Evolutionary conservation across 2,888 invertebrate genomes (phyloP).

Genomic region (Merodon equestris): DNA sequence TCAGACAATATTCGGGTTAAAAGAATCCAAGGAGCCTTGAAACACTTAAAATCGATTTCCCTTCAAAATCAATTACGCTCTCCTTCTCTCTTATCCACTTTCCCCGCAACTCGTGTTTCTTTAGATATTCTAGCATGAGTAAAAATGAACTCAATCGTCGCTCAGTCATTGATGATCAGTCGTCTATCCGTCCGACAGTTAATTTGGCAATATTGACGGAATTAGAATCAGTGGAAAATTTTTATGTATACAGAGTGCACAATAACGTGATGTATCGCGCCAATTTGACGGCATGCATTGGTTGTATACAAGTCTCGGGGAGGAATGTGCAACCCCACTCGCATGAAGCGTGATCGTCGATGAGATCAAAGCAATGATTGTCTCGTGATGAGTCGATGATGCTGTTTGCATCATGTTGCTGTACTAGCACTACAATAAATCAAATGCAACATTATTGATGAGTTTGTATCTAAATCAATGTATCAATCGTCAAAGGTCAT

Average conservation of each 20-base stretch:
- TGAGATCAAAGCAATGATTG: neutral
- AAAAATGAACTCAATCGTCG: conserved; percentile 8
- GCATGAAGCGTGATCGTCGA: neutral
- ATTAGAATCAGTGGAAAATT: conserved; percentile 42
- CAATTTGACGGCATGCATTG: too few relatives aligned
- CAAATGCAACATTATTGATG: too few relatives aligned
- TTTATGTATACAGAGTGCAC: neutral
- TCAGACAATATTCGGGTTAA: too few relatives aligned
- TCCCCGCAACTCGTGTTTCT: too few relatives aligned
- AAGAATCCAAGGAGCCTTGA: conserved; percentile 21
- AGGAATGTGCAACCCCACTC: neutral
- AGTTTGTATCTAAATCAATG: too few relatives aligned
- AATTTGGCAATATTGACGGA: conserved; percentile 21
- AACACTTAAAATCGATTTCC: conserved; percentile 37
- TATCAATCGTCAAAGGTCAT: too few relatives aligned
- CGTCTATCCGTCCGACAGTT: neutral
- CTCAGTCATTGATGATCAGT: neutral
- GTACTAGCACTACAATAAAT: too few relatives aligned
- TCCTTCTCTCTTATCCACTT: neutral
- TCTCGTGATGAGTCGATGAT: neutral
- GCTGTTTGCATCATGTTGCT: too few relatives aligned
- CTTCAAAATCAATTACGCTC: conserved; percentile 28
- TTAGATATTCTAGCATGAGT: too few relatives aligned
- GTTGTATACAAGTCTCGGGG: too few relatives aligned
- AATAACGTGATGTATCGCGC: neutral